phyloP scores from a whole-genome alignment of 2,888 invertebrate genomes.

The Enoplolaimus lenunculus region DNA sequence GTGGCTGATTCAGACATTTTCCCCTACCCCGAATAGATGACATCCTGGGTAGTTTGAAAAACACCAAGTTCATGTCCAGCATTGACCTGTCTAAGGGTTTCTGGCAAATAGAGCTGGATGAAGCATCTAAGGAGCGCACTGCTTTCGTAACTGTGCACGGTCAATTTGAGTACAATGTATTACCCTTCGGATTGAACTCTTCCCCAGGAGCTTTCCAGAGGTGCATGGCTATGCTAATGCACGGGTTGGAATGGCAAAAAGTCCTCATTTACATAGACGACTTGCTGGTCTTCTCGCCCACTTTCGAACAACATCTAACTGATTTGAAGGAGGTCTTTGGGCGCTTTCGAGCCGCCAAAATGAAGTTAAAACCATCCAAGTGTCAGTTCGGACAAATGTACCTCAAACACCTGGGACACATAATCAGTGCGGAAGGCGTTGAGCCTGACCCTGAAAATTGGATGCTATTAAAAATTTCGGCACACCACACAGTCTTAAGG shows the following conservation, averaged over 20 bases:
- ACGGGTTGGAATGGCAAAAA: conserved; percentile 4
- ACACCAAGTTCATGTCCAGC: conserved; percentile 1
- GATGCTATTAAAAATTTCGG: conserved; percentile 24
- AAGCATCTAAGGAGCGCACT: not conserved
- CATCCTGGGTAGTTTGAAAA: not conserved
- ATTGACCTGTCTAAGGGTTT: conserved; percentile 16
- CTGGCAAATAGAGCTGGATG: conserved; percentile 1
- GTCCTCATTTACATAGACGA: conserved; percentile 25
- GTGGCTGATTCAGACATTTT: conserved; percentile 8
- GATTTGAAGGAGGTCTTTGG: conserved; percentile 24
- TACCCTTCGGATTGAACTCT: conserved; percentile 15
- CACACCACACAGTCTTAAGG: conserved; percentile 23
- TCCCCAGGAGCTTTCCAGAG: conserved; percentile 6
- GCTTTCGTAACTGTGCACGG: conserved; percentile 19
- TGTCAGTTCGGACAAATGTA: conserved; percentile 21
- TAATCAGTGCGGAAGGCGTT: conserved; percentile 18
- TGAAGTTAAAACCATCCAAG: conserved; percentile 26
- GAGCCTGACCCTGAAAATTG: conserved; percentile 22
- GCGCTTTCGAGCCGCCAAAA: conserved; percentile 20
- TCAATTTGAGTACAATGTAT: conserved; percentile 24
- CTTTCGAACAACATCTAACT: conserved; percentile 23
- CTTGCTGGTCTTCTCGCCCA: conserved; percentile 23
- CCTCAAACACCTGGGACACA: conserved; percentile 24
- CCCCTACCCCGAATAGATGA: conserved; percentile 19
- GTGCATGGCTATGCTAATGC: not conserved